Evolutionary conservation across 2,113 vertebrate genomes (phyloP).

Genomic region (Labrus mixtus): DNA sequence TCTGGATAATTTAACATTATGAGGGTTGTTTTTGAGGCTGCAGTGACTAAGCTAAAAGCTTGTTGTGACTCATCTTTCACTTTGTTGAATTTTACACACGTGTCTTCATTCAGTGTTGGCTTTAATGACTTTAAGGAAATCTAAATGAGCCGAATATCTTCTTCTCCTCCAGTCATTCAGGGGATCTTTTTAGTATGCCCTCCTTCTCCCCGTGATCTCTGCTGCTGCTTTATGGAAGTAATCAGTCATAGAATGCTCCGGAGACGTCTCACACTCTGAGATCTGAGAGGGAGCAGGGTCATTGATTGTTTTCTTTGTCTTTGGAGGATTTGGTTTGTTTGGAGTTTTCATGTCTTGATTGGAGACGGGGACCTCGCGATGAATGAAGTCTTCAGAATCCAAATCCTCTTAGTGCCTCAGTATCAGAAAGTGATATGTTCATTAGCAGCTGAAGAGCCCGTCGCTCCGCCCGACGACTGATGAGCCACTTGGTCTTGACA

Average conservation of each 20-base stretch:
- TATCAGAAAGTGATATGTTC: constrained; percentile 27
- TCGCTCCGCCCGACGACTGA: constrained; percentile 13
- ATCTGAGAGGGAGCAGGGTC: constrained; percentile 28
- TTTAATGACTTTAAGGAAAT: not conserved
- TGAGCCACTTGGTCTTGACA: constrained; percentile 42
- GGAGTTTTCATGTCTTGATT: constrained; percentile 1
- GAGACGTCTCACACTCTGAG: constrained; percentile 7
- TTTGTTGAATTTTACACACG: not conserved
- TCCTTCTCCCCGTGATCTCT: constrained; percentile 23
- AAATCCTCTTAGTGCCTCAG: constrained; percentile 24
- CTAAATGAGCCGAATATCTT: not conserved
- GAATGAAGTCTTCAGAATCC: constrained; percentile 40
- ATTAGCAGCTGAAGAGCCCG: constrained; percentile 38
- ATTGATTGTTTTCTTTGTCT: constrained; percentile 58
- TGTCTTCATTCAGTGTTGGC: not conserved
- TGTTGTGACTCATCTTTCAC: not conserved
- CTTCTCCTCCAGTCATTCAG: constrained; percentile 19
- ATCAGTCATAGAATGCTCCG: constrained; percentile 13
- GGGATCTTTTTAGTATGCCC: constrained; percentile 1
- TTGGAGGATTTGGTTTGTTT: constrained; percentile 4
- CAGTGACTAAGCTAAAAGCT: constrained; percentile 21
- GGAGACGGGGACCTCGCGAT: not conserved
- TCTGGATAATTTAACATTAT: constrained; percentile 32
- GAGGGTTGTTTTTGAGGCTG: constrained; percentile 11
- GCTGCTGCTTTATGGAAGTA: constrained; percentile 19